A percentile compares a stretch with the other conserved stretches of the same genome.
Conservation (phyloP, 2,797 vertebrate genomes). For the Pantherophis vulpinus region DNA sequence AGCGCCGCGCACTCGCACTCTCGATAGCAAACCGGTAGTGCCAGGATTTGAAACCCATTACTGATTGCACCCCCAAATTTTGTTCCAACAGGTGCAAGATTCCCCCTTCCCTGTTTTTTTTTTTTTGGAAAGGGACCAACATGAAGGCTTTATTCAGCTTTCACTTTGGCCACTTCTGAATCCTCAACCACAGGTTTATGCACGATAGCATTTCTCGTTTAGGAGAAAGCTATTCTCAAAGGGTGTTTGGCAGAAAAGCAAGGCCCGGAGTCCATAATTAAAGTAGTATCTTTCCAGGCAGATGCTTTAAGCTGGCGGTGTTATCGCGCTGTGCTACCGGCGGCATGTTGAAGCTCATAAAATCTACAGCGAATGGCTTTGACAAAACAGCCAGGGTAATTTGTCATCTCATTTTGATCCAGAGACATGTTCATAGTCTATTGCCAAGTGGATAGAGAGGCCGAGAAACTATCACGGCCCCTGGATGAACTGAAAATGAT, state of each 20-base stretch:
- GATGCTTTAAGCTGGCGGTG: slow-evolving; percentile 78
- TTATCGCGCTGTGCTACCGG: slow-evolving; percentile 79
- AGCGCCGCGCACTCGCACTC: too few relatives aligned
- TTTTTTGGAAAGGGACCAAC: slow-evolving; percentile 32
- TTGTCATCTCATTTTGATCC: slow-evolving; percentile 82
- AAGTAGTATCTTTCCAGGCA: slow-evolving; percentile 82
- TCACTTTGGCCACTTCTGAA: slow-evolving; percentile 59
- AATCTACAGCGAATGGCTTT: slow-evolving; percentile 78
- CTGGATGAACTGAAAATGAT: slow-evolving; percentile 71
- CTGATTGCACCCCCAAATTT: slow-evolving; percentile 17
- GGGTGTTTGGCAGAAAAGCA: slow-evolving; percentile 77
- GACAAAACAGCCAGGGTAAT: slow-evolving; percentile 75
- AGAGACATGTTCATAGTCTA: slow-evolving; percentile 72
- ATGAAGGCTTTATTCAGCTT: slow-evolving; percentile 47
- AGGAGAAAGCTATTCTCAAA: slow-evolving; percentile 70
- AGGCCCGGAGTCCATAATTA: slow-evolving; percentile 81
- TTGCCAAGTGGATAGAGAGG: slow-evolving; percentile 70
- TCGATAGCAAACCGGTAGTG: too few relatives aligned
- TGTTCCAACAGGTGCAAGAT: slow-evolving; percentile 47
- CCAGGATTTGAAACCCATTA: too few relatives aligned
- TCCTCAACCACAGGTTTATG: slow-evolving; percentile 64
- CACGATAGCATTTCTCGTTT: slow-evolving; percentile 70
- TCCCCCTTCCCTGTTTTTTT: neutral
- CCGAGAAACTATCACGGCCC: slow-evolving; percentile 72
- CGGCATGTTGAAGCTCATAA: slow-evolving; percentile 79